Base-by-base conservation (phyloP, 2,113 vertebrate genomes). In the Thunnus maccoyii region DNA sequence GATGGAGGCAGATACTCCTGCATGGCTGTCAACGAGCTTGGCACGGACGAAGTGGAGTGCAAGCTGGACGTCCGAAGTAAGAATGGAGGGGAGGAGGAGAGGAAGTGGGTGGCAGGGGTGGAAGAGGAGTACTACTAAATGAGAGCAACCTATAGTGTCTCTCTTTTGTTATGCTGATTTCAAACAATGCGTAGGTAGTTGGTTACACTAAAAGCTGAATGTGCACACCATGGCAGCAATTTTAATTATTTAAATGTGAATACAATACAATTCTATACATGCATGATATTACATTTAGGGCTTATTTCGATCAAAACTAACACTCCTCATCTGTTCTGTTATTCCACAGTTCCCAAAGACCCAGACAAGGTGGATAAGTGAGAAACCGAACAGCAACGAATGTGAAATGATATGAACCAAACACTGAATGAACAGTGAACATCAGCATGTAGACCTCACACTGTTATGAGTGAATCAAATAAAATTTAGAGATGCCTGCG, bases 1-100 rank as follows among this genome's bases (percentile, higher is more conserved):
- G 97, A 98, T 1, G 93, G 95, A 0, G 97, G 96, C 3, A 96
- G 94, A 46, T 98, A 97, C 90, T 80, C 92, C 60, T 98, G 97
- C 90, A 87, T 86, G 70, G 97, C 96, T 0, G 66, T 96, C 80
- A 97, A 97, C 0, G 95, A 96, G 4, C 93, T 97, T 82, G 97
- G 97, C 3, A 62, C 95, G 82, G 96, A 94, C 0, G 92, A 95
- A 52, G 96, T 96, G 18, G 96, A 96, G 84, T 98, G 97, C 89
- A 96, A 85, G 77, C 80, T 98, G 90, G 86, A 96, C 0, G 84
- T 97, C 85, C 89, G 91, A 94, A 87, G 97, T 97, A 67, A 71
- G 85, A 50, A 70, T 17, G 51, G 30, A 18, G 20, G 41, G n/a
- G 12, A 46, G 12, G 32, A 54, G 51, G 32, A 11, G 27, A 13